A percentile compares a stretch with the other conserved stretches of the same genome.
These are phyloP conservation scores for Smutsia temminckii DNA, from an alignment of 2,797 vertebrate species.

Conservation along the genomic window DNA sequence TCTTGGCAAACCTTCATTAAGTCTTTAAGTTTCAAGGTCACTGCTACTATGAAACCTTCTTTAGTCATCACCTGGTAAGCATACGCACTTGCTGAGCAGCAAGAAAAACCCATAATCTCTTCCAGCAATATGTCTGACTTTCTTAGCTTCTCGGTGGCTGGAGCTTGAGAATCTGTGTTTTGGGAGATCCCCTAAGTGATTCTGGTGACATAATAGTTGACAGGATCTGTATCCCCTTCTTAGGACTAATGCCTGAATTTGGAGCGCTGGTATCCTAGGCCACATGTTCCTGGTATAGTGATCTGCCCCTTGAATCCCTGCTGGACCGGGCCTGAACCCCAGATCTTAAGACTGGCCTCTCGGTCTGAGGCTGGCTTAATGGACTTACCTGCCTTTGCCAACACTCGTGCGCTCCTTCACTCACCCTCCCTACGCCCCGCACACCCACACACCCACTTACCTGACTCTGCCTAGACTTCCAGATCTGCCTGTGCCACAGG, in stretches of 20 bases:
- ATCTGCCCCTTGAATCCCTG: neutral
- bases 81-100: rapidly evolving
- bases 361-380: neutral
- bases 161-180: neutral
- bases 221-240: neutral
- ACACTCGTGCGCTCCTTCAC: neutral
- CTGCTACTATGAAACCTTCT: neutral
- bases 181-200: neutral
- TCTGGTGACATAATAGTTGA: neutral
- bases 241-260: neutral
- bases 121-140: neutral
- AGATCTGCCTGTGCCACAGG: neutral
- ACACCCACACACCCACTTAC: neutral
- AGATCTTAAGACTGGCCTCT: neutral
- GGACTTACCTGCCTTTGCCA: neutral
- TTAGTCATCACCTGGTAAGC: neutral
- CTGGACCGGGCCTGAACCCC: neutral
- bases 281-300: neutral
- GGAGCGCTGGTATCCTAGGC: neutral
- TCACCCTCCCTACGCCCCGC: rapidly evolving
- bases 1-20: neutral
- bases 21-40: neutral
- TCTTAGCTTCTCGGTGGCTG: neutral
- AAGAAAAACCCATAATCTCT: neutral
- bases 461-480: neutral